phyloP scores from a whole-genome alignment of 2,797 vertebrate genomes.

The Pempheris klunzingeri region DNA sequence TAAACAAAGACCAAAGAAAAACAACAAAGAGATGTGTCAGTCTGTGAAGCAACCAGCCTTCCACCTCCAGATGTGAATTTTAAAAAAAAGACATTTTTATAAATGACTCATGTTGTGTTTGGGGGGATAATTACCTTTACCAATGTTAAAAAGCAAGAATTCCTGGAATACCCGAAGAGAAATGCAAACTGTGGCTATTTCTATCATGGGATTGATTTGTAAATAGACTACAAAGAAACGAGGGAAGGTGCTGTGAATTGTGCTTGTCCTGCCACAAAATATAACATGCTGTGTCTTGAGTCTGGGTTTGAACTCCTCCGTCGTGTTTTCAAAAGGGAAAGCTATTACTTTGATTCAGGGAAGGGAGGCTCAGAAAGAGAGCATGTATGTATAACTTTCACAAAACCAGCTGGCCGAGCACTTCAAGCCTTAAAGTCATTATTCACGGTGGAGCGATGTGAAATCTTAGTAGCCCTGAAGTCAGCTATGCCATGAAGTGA shows the following conservation, averaged over 20 bases:
- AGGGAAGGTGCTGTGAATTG: conserved; percentile 22
- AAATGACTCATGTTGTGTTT: conserved; percentile 34
- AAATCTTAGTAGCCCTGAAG: conserved; percentile 51
- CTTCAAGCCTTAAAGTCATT: conserved; percentile 53
- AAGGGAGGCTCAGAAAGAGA: conserved; percentile 22
- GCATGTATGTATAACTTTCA: conserved; percentile 40
- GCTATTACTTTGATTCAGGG: conserved; percentile 47
- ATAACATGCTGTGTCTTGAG: conserved; percentile 38
- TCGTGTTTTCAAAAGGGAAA: conserved; percentile 41
- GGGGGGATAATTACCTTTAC: conserved; percentile 38
- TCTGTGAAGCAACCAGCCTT: conserved; percentile 35
- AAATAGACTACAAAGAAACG: conserved; percentile 69
- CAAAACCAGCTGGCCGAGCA: conserved; percentile 32
- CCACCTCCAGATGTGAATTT: conserved; percentile 42
- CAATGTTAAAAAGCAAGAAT: conserved; percentile 29
- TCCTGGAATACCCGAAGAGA: conserved; percentile 39
- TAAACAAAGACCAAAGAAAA: conserved; percentile 59
- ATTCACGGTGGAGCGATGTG: conserved; percentile 49
- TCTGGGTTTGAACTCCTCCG: conserved; percentile 41
- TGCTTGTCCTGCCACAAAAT: conserved; percentile 42
- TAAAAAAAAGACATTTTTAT: conserved; percentile 23
- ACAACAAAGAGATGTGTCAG: conserved; percentile 47
- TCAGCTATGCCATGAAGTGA: conserved; percentile 34
- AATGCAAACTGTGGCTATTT: conserved; percentile 47
- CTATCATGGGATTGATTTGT: conserved; percentile 50